These are phyloP conservation scores for Melospiza georgiana DNA, from an alignment of 2,113 vertebrate species.

Conservation along the genomic window DNA sequence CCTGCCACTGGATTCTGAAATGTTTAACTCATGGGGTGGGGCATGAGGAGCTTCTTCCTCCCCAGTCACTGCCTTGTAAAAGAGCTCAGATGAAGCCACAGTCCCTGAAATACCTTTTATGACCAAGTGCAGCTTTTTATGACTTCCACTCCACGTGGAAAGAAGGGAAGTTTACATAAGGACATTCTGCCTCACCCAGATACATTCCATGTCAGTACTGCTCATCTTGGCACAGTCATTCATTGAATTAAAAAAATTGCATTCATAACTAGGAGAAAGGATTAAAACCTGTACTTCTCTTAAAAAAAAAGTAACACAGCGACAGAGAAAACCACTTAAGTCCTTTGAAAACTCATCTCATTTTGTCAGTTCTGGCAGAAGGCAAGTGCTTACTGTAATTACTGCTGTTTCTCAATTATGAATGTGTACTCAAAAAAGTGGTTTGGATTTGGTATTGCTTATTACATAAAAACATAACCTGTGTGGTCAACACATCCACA, in stretches of 20 bases:
- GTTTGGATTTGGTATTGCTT: neutral
- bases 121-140: neutral
- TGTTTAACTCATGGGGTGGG: neutral
- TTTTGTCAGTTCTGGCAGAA: neutral
- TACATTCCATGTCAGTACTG: neutral
- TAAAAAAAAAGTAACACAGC: neutral
- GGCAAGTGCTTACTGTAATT: neutral
- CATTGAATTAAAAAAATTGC: neutral
- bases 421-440: neutral
- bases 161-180: neutral
- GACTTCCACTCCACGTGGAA: neutral
- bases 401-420: neutral
- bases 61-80: neutral
- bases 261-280: neutral
- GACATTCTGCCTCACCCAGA: neutral
- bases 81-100: neutral
- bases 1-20: neutral
- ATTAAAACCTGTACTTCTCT: neutral
- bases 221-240: neutral
- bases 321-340: neutral
- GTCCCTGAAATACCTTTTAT: neutral
- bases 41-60: neutral
- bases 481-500: fast-evolving
- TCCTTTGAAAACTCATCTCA: neutral
- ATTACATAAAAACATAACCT: neutral